Evolutionary conservation across 2,888 invertebrate species (phyloP), one percentile per base, ranked within the genome.

Genomic region (Deilephila porcellus): DNA sequence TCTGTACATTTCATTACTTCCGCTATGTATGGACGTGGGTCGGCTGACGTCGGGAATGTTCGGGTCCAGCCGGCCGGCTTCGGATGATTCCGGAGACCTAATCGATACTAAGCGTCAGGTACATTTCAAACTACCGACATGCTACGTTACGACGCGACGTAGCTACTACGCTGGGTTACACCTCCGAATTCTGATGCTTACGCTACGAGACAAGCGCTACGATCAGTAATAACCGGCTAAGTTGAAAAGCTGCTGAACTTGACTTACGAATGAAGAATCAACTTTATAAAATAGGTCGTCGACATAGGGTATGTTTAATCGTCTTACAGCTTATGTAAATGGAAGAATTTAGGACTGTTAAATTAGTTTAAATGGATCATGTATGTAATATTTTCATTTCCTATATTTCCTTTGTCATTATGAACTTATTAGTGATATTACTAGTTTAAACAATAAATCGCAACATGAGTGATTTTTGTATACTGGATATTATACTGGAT

Each of bases 1-100:
- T 92, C 89, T 90, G 90, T 93, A 93, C 93, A 93, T 93, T 94
- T 93, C 93, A 93, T 94, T 94, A 92, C 92, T 93, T 93, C 93
- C 93, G 93, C 91, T 90, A 89, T 89, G 90, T 90, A 88, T 92
- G 93, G 89, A 91, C 88, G 87, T 80, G 80, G 84, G 77, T 90
- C 88, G 88, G 83, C 76, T n/a, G 75, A 77, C 77, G 74, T 89
- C 91, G 91, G 89, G 78, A 59, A 73, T 73, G 78, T 80, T 91
- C 91, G 93, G 84, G 76, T 52, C 62, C 73, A 64, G 71, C 89
- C 93, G 92, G 82, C 70, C 77, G 73, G 76, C 78, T 81, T 89
- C 92, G 90, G 86, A 77, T 80, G 79, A 83, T 82, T 86, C 86
- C 89, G 88, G 77, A 79, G 79, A 82, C 85, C 90, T 91, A 93